Conservation (phyloP, 1,140 invertebrate species). For the Oppia nitens region DNA sequence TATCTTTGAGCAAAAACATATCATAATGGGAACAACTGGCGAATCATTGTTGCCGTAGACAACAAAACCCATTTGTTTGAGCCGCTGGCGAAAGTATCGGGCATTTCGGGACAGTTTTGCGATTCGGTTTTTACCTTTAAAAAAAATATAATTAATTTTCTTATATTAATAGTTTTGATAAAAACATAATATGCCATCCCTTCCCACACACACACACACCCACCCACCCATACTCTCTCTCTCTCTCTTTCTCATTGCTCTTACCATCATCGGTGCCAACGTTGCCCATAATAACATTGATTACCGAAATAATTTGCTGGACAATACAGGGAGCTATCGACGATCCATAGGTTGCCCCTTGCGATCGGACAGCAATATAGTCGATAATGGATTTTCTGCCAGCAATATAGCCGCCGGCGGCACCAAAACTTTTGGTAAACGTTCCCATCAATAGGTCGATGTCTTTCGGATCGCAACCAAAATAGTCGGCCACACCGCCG, state of each 20-base stretch:
- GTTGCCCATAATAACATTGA: conserved; percentile 71
- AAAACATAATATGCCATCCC: background rate
- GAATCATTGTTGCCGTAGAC: conserved; percentile 91
- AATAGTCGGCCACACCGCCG: conserved; percentile 73
- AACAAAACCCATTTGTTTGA: conserved; percentile 82
- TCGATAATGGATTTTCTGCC: conserved; percentile 61
- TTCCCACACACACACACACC: too few species aligned
- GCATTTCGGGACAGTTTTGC: conserved; percentile 62
- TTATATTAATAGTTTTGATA: background rate
- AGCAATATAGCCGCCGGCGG: conserved; percentile 90
- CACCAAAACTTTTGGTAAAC: conserved; percentile 86
- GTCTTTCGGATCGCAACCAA: conserved; percentile 58
- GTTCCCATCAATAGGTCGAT: conserved; percentile 96
- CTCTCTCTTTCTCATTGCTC: too few species aligned
- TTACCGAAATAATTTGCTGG: conserved; percentile 73
- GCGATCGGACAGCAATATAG: conserved; percentile 58
- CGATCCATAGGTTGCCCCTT: conserved; percentile 68
- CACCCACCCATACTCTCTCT: too few species aligned
- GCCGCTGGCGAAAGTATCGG: conserved; percentile 62
- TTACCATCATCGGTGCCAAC: conserved; percentile 45
- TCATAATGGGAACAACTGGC: conserved; percentile 85
- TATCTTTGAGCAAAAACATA: conserved; percentile 87
- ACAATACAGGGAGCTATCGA: conserved; percentile 77
- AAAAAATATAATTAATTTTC: conserved; percentile 20
- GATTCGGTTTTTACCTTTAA: conserved; percentile 47